Evolutionary conservation across 2,888 invertebrate species (phyloP), one percentile per base, ranked within the genome.

Genomic region (Busseola fusca): DNA sequence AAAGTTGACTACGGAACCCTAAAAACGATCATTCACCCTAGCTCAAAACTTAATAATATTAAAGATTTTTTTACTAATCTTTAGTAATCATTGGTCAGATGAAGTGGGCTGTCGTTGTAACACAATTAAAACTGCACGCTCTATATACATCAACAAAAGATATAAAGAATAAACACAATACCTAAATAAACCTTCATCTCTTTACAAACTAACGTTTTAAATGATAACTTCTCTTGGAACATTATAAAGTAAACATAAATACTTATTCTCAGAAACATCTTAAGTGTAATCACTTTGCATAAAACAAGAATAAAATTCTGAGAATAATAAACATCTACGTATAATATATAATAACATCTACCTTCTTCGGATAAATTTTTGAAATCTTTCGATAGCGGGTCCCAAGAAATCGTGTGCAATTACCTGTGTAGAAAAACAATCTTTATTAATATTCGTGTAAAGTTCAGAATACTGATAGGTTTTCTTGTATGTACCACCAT

Each of bases 341-440:
- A 70, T 40, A n/a, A 4, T 5, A 34, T 42, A 40, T 25, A 34
- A 42, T 34, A 59, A 42, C n/a, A 59, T 64, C 52, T 82, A 79
- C 83, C 80, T 74, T 71, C 56, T 56, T 52, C 25, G 12, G 57
- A 69, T 62, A 71, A 69, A 76, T 68, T 69, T 64, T 80, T 54
- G 59, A 54, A 64, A n/a, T 42, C 10, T 64, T 69, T 63, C 68
- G 77, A 64, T 74, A 80, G 54, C 66, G 62, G 63, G 64, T 80
- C 69, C 74, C 69, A 74, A 85, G 83, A 82, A 84, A 82, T 58
- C 68, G 27, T 67, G 45, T 56, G 45, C 34, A 67, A 63, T 83
- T 88, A 88, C 87, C 88, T 88, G 86, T 66, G 86, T 87, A 72
- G 62, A 76, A 83, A 85, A 85, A 86, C 18, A 74, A 64, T 72